phyloP scores from a whole-genome alignment of 2,797 vertebrate genomes.

The Champsocephalus gunnari region DNA sequence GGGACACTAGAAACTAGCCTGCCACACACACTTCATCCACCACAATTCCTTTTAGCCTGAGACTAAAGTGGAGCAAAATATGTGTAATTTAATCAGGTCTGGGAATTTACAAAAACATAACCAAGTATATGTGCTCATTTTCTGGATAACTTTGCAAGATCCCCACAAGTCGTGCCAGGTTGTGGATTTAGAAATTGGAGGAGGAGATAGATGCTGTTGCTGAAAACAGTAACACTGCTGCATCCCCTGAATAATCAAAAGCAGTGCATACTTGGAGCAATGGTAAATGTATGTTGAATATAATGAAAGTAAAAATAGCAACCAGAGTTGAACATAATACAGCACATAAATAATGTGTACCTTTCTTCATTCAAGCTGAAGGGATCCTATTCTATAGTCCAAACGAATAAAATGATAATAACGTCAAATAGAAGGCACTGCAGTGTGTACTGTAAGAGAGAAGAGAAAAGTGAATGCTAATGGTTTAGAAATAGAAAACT shows the following conservation, averaged over 20 bases:
- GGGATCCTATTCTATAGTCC: not conserved
- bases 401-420: not conserved
- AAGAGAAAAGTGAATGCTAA: not conserved
- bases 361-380: not conserved
- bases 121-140: not conserved
- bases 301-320: slow-evolving; percentile 10
- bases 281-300: slow-evolving; percentile 10
- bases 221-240: not conserved
- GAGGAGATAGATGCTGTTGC: not conserved
- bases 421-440: not conserved
- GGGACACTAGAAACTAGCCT: slow-evolving; percentile 54
- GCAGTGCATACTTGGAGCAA: slow-evolving; percentile 4
- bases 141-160: not conserved
- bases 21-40: slow-evolving; percentile 48
- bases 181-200: not conserved
- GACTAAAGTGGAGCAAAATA: slow-evolving; percentile 21
- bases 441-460: not conserved
- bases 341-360: not conserved
- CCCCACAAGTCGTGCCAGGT: not conserved
- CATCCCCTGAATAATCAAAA: slow-evolving; percentile 18
- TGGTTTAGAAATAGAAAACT: not conserved
- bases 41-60: slow-evolving; percentile 27
- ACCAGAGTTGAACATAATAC: slow-evolving; percentile 26
- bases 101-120: slow-evolving; percentile 18
- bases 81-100: slow-evolving; percentile 26